A percentile compares a stretch with the other conserved stretches of the same genome.
These are phyloP conservation scores for Amitus sp. DNA, from an alignment of 2,888 invertebrate genomes.

Conservation along the genomic window DNA sequence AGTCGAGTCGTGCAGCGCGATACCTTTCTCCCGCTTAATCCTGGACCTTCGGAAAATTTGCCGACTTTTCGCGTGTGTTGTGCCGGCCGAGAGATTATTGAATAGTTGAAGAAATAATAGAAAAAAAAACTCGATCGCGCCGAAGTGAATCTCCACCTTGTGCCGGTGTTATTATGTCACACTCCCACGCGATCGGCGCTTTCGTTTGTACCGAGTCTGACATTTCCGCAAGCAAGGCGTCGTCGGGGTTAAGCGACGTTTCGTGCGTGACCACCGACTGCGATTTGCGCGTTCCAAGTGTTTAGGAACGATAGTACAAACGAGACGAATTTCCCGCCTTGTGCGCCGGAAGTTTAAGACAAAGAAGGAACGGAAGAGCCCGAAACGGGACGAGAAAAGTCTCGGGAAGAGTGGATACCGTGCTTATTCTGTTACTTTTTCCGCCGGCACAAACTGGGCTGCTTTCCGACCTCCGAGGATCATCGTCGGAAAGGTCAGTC, in stretches of 20 bases:
- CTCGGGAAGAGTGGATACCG: conserved; percentile 2
- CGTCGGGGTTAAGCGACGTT: conserved; percentile 25
- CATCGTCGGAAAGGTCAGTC: too few species aligned
- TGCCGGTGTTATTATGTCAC: conserved; percentile 58
- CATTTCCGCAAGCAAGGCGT: conserved; percentile 44
- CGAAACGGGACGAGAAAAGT: not conserved
- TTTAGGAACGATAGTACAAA: not conserved
- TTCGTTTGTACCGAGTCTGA: conserved; percentile 47
- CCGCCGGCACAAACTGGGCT: too few species aligned
- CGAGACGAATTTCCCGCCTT: conserved; percentile 4
- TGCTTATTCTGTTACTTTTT: too few species aligned
- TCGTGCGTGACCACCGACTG: conserved; percentile 26
- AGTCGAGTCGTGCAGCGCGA: conserved; percentile 57
- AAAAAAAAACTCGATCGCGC: not conserved
- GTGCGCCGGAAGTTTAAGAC: conserved; percentile 2
- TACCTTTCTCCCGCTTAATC: conserved; percentile 15
- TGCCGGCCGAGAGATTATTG: not conserved
- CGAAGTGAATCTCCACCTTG: not conserved
- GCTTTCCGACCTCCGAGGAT: too few species aligned
- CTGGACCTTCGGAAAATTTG: not conserved
- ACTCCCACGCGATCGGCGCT: conserved; percentile 60
- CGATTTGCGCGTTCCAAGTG: conserved; percentile 5
- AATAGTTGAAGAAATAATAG: not conserved
- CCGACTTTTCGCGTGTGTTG: not conserved
- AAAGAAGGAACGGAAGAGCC: conserved; percentile 6